Evolutionary conservation across 2,113 vertebrate species (phyloP).

Genomic region (Vanacampus margaritifer): DNA sequence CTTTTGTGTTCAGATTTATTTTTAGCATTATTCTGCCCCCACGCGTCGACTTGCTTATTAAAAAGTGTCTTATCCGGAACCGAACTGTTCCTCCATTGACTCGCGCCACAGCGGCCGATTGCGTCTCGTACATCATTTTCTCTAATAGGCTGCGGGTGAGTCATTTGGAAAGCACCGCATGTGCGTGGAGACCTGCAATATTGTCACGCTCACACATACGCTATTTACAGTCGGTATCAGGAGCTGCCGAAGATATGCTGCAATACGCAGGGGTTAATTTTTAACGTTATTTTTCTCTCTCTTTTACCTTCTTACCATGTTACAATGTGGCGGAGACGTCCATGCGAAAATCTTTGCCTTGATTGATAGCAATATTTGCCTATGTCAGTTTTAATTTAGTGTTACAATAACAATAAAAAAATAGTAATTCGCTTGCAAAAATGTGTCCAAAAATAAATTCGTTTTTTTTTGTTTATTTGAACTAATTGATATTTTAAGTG

Average conservation of each 20-base stretch:
- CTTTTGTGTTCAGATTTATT: not conserved
- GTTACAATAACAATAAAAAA: no score
- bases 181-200: not conserved
- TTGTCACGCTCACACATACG: not conserved
- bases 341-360: no score
- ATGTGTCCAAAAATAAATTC: no score
- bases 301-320: conserved; percentile 11
- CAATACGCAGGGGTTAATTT: conserved; percentile 23
- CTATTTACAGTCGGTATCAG: conserved; percentile 8
- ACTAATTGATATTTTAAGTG: no score
- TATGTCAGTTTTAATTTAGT: no score
- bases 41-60: not conserved
- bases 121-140: not conserved
- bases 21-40: not conserved
- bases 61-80: not conserved
- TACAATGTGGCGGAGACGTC: conserved; percentile 5
- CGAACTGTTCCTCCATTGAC: not conserved
- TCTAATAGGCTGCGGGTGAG: not conserved
- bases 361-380: not conserved
- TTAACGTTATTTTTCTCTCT: conserved; percentile 18
- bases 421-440: no score
- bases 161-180: not conserved
- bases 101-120: not conserved
- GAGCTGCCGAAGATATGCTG: not conserved
- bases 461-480: no score